Evolutionary conservation across 1,140 invertebrate genomes (phyloP).

Genomic region (Papilio glaucus): DNA sequence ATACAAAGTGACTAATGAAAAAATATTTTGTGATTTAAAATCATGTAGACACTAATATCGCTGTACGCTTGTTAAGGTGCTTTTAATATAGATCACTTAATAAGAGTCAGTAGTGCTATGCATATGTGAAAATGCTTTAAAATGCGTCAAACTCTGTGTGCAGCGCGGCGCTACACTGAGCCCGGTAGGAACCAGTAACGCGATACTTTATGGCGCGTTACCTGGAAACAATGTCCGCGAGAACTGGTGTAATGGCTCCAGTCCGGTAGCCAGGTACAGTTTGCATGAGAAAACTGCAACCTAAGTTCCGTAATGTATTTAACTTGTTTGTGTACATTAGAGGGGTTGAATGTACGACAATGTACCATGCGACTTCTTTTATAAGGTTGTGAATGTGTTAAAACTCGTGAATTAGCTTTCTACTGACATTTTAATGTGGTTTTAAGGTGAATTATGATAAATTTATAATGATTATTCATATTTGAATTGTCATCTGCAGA

Average conservation of each 20-base stretch:
- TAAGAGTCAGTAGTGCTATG: not conserved
- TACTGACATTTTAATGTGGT: too few species aligned
- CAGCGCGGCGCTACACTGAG: not conserved
- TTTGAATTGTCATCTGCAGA: too few species aligned
- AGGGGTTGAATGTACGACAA: not conserved
- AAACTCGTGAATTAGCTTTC: too few species aligned
- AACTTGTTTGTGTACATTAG: not conserved
- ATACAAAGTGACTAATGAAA: too few species aligned
- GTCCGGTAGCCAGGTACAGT: not conserved
- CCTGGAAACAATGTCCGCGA: conserved; percentile 26
- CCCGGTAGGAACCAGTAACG: not conserved
- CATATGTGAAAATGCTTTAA: not conserved
- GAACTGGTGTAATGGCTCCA: conserved; percentile 30
- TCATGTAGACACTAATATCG: too few species aligned
- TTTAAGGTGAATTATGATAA: too few species aligned
- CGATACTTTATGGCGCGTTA: conserved; percentile 12
- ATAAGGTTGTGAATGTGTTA: not conserved
- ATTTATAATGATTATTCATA: too few species aligned
- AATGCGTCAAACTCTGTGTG: not conserved
- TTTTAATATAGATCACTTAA: too few species aligned
- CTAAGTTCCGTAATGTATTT: conserved; percentile 20
- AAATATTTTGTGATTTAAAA: too few species aligned
- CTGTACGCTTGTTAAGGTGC: too few species aligned
- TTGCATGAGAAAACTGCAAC: conserved; percentile 28
- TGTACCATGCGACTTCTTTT: not conserved